Base-by-base conservation (phyloP, 1,140 invertebrate species). In the Zaprionus ghesquierei region DNA sequence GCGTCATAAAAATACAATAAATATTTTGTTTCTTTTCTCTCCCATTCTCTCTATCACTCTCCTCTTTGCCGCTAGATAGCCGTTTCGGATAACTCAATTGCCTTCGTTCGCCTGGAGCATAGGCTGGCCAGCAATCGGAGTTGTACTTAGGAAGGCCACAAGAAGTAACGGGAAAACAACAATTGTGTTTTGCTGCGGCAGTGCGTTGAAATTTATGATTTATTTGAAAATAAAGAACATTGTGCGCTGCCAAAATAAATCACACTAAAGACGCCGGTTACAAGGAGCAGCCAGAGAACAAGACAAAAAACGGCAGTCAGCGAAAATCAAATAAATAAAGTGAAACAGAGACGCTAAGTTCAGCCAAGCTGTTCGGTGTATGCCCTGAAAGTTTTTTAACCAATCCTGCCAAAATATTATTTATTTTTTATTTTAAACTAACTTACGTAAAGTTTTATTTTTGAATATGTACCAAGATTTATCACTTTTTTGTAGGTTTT, bases 191-290 rank as follows among this genome's bases (percentile, higher is more conserved):
- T 71, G 71, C 64, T 59, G 61, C 71, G 63, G 65, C 71, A 69
- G 65, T 87, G 77, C 77, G 84, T 89, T 80, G 84, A 89, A 89
- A 89, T 89, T 84, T 89, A 89, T 89, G 84, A 89, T 89, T 89
- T 89, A 89, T 89, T 89, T 89, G 84, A 84, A 80, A 84, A 65
- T 77, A 89, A 89, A 89, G 84, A 89, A 89, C 84, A 89, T 84
- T 84, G 80, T 84, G 77, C 73, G 76, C 63, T 84, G 69, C 79
- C 84, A 61, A 89, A 89, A 89, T 89, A 89, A 89, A 89, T 89
- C 84, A 89, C 82, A 89, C 79, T 79, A 79, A 87, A 87, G 76
- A 79, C 71, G 82, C 65, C 65, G 41, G 41, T 31, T 41, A 18
- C 15, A 23, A 53, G 50, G 33, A 53, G 50, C 8, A 27, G 50